Percentiles rank a stretch among this genome's conserved stretches.
These are phyloP conservation scores for Actinemys pallida DNA, from an alignment of 2,113 vertebrate species.

Conservation along the genomic window DNA sequence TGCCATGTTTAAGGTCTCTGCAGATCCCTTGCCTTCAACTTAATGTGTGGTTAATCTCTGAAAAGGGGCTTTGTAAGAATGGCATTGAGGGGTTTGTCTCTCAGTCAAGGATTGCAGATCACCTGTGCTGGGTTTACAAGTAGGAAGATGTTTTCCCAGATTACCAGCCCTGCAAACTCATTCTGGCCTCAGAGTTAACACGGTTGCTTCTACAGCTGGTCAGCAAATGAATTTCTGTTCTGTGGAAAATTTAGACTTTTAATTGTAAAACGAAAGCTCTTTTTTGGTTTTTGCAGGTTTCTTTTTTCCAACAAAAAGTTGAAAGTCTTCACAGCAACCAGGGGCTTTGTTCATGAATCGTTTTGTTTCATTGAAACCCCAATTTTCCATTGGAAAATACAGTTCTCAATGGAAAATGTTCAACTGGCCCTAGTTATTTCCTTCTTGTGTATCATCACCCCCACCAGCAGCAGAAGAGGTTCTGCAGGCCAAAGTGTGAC, in stretches of 20 bases:
- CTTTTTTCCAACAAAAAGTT: not conserved
- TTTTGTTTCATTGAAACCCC: not conserved
- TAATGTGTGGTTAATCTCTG: not conserved
- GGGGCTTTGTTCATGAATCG: not conserved
- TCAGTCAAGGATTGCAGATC: not conserved
- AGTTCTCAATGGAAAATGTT: not conserved
- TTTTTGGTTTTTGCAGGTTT: not conserved
- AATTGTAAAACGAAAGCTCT: not conserved
- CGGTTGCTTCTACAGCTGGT: not conserved
- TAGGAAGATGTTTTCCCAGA: not conserved
- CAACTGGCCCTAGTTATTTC: not conserved
- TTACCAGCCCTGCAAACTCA: not conserved
- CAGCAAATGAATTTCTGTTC: not conserved
- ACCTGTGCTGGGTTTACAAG: not conserved
- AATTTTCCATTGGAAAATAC: not conserved
- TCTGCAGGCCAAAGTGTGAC: not conserved
- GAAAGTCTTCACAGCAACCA: not conserved
- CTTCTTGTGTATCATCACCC: not conserved
- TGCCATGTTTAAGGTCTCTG: not conserved
- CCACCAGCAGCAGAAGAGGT: not conserved
- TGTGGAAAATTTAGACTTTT: not conserved
- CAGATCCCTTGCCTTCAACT: not conserved
- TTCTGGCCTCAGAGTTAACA: not conserved
- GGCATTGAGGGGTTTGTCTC: not conserved
- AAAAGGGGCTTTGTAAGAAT: not conserved